phyloP scores from a whole-genome alignment of 2,113 vertebrate species.

The Talpa occidentalis region DNA sequence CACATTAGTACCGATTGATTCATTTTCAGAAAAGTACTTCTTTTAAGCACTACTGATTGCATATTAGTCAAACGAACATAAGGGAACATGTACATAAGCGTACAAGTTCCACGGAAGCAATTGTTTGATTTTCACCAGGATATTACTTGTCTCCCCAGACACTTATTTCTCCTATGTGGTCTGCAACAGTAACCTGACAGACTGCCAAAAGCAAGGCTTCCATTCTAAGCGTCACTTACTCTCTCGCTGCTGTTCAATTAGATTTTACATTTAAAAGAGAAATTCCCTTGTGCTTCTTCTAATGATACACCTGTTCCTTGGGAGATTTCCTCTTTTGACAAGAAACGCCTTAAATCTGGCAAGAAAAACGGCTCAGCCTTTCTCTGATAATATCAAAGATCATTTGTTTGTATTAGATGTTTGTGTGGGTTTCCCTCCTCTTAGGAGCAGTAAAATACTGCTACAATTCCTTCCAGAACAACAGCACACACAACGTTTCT shows the following conservation, averaged over 20 bases:
- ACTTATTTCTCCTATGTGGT: conserved; percentile 57
- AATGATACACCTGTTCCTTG: conserved; percentile 80
- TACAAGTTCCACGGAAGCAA: conserved; percentile 50
- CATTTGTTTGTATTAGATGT: conserved; percentile 73
- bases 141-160: conserved; percentile 63
- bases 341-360: conserved; percentile 67
- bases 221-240: conserved; percentile 64
- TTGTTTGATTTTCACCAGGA: conserved; percentile 21
- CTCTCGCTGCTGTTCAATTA: conserved; percentile 61
- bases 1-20: not conserved
- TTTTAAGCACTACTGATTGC: not conserved
- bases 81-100: not conserved
- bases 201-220: conserved; percentile 63
- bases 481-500: not conserved
- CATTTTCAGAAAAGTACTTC: conserved; percentile 34
- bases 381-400: conserved; percentile 72
- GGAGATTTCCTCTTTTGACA: conserved; percentile 74
- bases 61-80: not conserved
- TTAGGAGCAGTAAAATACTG: conserved; percentile 44
- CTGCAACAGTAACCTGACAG: conserved; percentile 75
- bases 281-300: conserved; percentile 77
- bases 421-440: conserved; percentile 57
- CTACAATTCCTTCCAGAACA: conserved; percentile 60
- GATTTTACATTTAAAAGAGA: conserved; percentile 79
- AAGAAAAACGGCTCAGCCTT: conserved; percentile 60